A percentile compares a stretch with the other conserved stretches of the same genome.
These are phyloP conservation scores for Cataglyphis cursor DNA, from an alignment of 2,888 invertebrate species.

Conservation along the genomic window DNA sequence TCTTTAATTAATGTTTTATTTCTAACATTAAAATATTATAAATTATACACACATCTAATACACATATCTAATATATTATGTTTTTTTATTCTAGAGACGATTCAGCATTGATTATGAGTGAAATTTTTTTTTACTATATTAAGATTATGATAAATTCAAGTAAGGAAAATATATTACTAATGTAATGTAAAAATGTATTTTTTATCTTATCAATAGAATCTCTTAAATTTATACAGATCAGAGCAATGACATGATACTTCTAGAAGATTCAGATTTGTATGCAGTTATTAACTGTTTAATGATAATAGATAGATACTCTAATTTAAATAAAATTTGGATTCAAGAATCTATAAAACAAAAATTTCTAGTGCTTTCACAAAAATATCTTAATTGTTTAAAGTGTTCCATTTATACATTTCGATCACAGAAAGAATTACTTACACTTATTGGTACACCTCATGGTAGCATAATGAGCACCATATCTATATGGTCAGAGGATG, in stretches of 20 bases:
- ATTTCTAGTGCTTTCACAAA: not conserved
- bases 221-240: not conserved
- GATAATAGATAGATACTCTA: not conserved
- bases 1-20: not conserved
- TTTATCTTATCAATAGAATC: not conserved
- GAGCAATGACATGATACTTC: not conserved
- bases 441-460: too few relatives aligned
- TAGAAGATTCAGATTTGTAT: slow-evolving; percentile 12
- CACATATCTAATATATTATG: not conserved
- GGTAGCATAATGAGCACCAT: too few relatives aligned
- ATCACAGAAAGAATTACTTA: not conserved
- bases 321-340: slow-evolving; percentile 3
- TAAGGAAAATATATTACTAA: not conserved
- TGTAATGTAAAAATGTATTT: not conserved
- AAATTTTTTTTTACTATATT: not conserved
- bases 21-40: not conserved
- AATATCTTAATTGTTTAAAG: not conserved
- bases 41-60: not conserved
- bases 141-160: not conserved
- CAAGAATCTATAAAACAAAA: not conserved
- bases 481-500: slow-evolving; percentile 34
- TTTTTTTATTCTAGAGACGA: not conserved
- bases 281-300: slow-evolving; percentile 9
- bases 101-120: not conserved
- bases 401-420: not conserved